Evolutionary conservation across 2,888 invertebrate genomes (phyloP), one percentile per base, ranked within the genome.

Genomic region (Ellobium chinense): DNA sequence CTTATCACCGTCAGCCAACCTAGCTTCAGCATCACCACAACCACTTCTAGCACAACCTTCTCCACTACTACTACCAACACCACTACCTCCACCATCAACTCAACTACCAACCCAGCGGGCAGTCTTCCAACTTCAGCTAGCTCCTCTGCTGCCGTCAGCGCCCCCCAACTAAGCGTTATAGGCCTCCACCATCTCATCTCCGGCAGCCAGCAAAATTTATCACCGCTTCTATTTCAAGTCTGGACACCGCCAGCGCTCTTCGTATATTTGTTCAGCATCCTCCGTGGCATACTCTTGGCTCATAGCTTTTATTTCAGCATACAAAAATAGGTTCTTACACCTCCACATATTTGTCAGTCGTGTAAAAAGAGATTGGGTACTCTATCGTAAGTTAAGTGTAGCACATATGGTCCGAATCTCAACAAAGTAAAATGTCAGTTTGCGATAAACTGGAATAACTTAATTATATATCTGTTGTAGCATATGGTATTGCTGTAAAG

Each of bases 1-100:
- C 74, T 73, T 60, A 72, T 66, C 72, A 74, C 68, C 68, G 65
- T 34, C 80, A 80, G 74, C 80, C 80, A 70, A 73, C 79, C 79
- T 79, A 72, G 79, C 79, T 56, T 37, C 79, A 79, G 39, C 73
- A 69, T 36, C 60, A 60, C 79, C 31, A 63, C 79, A 60, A 72
- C 65, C 73, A 72, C 73, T 68, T 39, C 68, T 74, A 79, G 63
- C 72, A 74, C 63, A 62, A 60, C 60, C 69, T 78, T 27, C 78
- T 60, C 56, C 70, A 78, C 62, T 54, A 62, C 70, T 62, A 60
- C 77, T 58, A 78, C 77, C 29, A 77, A 68, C 46, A 69, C 36
- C 62, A 78, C 68, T 36, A 77, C 70, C 69, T 70, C 39, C 78
- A 70, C 39, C 78, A 78, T 46, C 78, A 78, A 70, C 78, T 63